Percentiles rank a stretch among this genome's conserved stretches.
These are phyloP conservation scores for Actinemys pallida DNA, from an alignment of 2,113 vertebrate species.

Conservation along the genomic window DNA sequence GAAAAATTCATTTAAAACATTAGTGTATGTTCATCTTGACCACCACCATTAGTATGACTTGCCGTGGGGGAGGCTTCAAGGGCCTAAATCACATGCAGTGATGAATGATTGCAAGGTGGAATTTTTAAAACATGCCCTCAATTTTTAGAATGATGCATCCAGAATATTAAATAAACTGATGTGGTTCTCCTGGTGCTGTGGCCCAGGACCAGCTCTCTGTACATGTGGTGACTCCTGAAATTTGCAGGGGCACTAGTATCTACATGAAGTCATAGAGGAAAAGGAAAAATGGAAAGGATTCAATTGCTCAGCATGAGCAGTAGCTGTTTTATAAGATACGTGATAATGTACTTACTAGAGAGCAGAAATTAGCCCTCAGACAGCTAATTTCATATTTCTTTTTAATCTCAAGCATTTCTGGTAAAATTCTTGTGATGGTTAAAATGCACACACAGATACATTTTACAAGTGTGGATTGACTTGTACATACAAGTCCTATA, in stretches of 20 bases:
- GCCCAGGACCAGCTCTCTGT: not conserved
- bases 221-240: fast-evolving
- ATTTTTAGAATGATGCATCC: not conserved
- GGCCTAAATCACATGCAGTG: not conserved
- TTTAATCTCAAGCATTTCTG: not conserved
- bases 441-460: not conserved
- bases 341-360: not conserved
- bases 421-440: not conserved
- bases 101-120: not conserved
- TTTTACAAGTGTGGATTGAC: too few relatives aligned
- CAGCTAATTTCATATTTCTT: not conserved
- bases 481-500: too few relatives aligned
- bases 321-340: not conserved
- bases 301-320: not conserved
- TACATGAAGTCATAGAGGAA: not conserved
- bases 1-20: not conserved
- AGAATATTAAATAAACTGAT: not conserved
- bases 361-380: not conserved
- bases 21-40: not conserved
- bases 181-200: not conserved
- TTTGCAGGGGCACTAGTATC: not conserved
- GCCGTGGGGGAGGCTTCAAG: not conserved
- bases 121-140: not conserved
- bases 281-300: not conserved
- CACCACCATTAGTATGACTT: not conserved